These are phyloP conservation scores for Solen grandis DNA, from an alignment of 1,140 invertebrate species.

Conservation along the genomic window DNA sequence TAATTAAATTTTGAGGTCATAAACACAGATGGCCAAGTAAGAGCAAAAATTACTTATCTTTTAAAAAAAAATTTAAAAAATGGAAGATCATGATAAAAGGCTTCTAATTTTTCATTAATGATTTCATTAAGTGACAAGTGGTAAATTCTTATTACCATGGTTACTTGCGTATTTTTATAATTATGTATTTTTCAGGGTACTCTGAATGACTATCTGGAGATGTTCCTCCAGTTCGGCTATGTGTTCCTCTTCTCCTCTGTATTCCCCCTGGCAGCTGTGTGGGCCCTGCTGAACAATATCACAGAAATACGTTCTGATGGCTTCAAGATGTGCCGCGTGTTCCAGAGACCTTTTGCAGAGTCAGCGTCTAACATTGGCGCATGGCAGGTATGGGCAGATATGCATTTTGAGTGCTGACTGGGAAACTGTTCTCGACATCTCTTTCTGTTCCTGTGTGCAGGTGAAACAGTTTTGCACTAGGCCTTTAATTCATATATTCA, in stretches of 20 bases:
- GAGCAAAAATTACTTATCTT: too few relatives aligned
- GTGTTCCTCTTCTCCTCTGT: slow-evolving; percentile 98
- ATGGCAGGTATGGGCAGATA: slow-evolving; percentile 94
- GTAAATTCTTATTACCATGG: too few relatives aligned
- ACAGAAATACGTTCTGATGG: slow-evolving; percentile 96
- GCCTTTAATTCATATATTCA: neutral
- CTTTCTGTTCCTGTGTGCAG: neutral
- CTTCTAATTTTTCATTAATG: too few relatives aligned
- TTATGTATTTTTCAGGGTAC: slow-evolving; percentile 91
- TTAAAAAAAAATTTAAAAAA: too few relatives aligned
- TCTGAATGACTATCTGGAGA: slow-evolving; percentile 97
- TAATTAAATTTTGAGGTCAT: too few relatives aligned
- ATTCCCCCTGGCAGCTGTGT: slow-evolving; percentile 96
- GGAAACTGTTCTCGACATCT: too few relatives aligned
- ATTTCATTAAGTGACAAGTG: too few relatives aligned
- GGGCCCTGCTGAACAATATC: slow-evolving; percentile 96
- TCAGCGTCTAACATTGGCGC: slow-evolving; percentile 95
- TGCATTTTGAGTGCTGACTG: too few relatives aligned
- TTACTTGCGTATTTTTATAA: too few relatives aligned
- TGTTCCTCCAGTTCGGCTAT: slow-evolving; percentile 91
- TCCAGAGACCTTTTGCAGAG: slow-evolving; percentile 94
- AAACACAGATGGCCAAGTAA: too few relatives aligned
- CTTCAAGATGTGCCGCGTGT: slow-evolving; percentile 97
- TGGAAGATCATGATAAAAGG: too few relatives aligned
- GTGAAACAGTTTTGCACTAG: neutral